Base-by-base conservation (phyloP, 2,888 invertebrate species). In the Nematopogon swammerdamellus region DNA sequence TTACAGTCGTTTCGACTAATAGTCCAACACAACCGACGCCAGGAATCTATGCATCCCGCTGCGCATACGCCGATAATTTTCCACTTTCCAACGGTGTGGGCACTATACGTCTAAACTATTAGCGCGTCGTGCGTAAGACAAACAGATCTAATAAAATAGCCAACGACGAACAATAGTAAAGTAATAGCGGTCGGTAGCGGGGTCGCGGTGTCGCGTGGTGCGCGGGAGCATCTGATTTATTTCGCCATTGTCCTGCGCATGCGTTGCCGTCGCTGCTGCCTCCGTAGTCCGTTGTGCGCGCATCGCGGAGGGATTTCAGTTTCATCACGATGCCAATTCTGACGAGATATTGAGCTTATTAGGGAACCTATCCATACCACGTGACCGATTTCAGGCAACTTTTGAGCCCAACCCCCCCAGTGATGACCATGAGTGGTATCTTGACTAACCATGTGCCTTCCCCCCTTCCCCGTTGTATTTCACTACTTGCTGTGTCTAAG, bases 261-360 rank as follows among this genome's bases (percentile, higher is more conserved):
- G 36, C 36, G 36, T 3, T 36, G 8, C 36, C 10, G 8, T 14
- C 36, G 14, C 36, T 14, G 11, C 36, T 36, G 8, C 36, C 36
- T 3, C 36, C 36, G 36, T 14, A 14, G 11, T 36, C 36, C 36
- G 36, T 14, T 36, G 6, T 25, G 25, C n/a, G n/a, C n/a, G n/a
- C n/a, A n/a, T n/a, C n/a, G n/a, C n/a, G n/a, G n/a, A n/a, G n/a
- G n/a, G 25, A 4, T 25, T 25, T 25, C 25, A 25, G 25, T 25
- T 25, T 25, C 25, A 10, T 25, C 10, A 10, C 25, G 25, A 6
- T 10, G 25, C 25, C 25, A 36, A 36, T 16, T 3, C 19, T 30
- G 70, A 71, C 49, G 76, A 79, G 54, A 59, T 79, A 29, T 75
- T 60, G 59, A 48, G 36, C 4, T 6, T 25, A 16, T 43, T 43